Evolutionary conservation across 2,113 vertebrate genomes (phyloP).

Genomic region (Anhinga anhinga): DNA sequence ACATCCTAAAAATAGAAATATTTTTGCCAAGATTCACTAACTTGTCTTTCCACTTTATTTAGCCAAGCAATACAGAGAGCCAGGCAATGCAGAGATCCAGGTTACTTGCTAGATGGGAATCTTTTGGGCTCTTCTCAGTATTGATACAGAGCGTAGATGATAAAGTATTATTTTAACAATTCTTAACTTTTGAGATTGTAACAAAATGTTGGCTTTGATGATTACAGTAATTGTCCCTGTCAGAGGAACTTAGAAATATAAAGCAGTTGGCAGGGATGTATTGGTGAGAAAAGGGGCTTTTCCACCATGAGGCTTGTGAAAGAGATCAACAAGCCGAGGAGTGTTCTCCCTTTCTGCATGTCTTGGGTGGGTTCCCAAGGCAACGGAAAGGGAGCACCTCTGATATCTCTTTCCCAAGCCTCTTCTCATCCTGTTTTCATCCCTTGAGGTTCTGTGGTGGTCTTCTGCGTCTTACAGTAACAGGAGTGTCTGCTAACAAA

Average conservation of each 20-base stretch:
- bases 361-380: background rate
- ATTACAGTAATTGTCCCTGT: background rate
- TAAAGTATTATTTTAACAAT: background rate
- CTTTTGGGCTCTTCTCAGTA: background rate
- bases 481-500: background rate
- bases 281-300: background rate
- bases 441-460: background rate
- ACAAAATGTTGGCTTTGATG: background rate
- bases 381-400: background rate
- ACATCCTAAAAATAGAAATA: background rate
- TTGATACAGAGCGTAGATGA: background rate
- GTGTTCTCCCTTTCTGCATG: background rate
- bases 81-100: background rate
- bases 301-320: background rate
- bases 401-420: background rate
- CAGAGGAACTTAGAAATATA: background rate
- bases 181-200: background rate
- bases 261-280: background rate
- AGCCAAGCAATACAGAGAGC: background rate
- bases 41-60: background rate
- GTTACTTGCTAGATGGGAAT: background rate
- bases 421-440: background rate
- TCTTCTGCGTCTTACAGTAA: background rate
- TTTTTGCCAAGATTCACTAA: background rate
- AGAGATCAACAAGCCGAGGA: background rate